phyloP scores from a whole-genome alignment of 2,888 invertebrate genomes.

The Candidula unifasciata region DNA sequence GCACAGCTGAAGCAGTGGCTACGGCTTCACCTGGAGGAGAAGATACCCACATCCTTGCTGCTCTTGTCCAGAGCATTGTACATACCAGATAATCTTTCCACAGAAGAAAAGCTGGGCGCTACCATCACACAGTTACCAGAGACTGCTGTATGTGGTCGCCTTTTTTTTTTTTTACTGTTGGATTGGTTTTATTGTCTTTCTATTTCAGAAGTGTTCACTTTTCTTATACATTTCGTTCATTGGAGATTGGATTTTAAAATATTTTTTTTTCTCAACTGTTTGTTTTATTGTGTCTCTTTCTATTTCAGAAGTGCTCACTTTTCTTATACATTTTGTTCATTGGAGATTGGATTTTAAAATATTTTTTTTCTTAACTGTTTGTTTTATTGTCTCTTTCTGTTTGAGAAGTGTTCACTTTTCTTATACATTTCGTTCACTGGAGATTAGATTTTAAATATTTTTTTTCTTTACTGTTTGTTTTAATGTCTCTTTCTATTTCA shows the following conservation, averaged over 20 bases:
- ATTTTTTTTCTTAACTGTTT: too few relatives aligned
- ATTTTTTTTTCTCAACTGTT: too few relatives aligned
- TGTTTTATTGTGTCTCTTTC: neutral
- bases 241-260: too few relatives aligned
- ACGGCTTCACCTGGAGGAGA: conserved; percentile 94
- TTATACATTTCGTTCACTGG: too few relatives aligned
- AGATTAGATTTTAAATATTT: too few relatives aligned
- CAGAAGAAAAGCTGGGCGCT: conserved; percentile 93
- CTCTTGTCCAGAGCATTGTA: conserved; percentile 92
- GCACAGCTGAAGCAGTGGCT: conserved; percentile 95
- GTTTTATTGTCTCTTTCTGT: neutral
- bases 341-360: too few relatives aligned
- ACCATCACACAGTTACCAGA: conserved; percentile 94
- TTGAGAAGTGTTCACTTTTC: neutral
- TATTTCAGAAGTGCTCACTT: neutral
- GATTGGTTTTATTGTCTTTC: neutral
- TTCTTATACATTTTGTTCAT: too few relatives aligned
- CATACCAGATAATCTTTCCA: conserved; percentile 92
- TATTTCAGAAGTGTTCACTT: neutral
- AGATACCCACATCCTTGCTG: conserved; percentile 95
- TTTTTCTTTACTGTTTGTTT: too few relatives aligned
- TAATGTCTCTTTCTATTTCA: neutral
- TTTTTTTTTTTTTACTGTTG: too few relatives aligned
- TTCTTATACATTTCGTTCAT: too few relatives aligned
- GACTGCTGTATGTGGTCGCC: conserved; percentile 83